Conservation (phyloP, 2,888 invertebrate species). For the Steinernema scapterisci region DNA sequence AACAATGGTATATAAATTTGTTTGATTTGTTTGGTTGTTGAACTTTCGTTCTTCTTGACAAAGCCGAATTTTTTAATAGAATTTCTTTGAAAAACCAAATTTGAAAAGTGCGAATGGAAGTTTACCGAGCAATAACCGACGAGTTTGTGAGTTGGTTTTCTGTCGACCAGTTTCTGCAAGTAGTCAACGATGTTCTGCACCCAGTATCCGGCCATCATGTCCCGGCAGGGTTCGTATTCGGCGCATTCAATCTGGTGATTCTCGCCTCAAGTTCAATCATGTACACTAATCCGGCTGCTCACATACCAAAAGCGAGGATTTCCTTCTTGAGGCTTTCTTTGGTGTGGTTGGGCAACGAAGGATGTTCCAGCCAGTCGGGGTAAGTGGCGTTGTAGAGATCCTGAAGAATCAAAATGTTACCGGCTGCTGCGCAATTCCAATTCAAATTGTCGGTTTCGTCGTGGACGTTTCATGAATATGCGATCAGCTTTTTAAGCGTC, state of each 20-base stretch:
- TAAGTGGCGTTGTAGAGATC: constrained; percentile 40
- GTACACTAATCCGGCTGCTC: neutral
- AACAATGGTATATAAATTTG: no score
- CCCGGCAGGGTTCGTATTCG: constrained; percentile 48
- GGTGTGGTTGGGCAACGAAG: constrained; percentile 47
- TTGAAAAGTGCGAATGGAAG: neutral
- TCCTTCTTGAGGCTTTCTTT: constrained; percentile 39
- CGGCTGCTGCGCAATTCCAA: no score
- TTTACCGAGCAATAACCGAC: constrained; percentile 52
- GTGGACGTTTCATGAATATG: no score
- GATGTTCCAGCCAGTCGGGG: constrained; percentile 50
- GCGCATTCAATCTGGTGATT: constrained; percentile 53
- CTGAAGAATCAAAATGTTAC: no score
- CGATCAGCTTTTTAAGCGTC: no score
- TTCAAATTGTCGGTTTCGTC: no score
- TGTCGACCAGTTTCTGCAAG: constrained; percentile 37
- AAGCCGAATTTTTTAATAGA: no score
- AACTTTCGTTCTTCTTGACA: neutral
- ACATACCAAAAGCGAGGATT: constrained; percentile 40
- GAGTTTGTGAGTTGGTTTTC: constrained; percentile 41
- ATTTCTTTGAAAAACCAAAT: neutral
- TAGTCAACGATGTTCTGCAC: constrained; percentile 47
- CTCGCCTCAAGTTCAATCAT: constrained; percentile 36
- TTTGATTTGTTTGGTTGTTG: no score
- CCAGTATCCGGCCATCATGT: constrained; percentile 57